These are phyloP conservation scores for Archocentrus centrarchus DNA, from an alignment of 2,113 vertebrate species.

Conservation along the genomic window DNA sequence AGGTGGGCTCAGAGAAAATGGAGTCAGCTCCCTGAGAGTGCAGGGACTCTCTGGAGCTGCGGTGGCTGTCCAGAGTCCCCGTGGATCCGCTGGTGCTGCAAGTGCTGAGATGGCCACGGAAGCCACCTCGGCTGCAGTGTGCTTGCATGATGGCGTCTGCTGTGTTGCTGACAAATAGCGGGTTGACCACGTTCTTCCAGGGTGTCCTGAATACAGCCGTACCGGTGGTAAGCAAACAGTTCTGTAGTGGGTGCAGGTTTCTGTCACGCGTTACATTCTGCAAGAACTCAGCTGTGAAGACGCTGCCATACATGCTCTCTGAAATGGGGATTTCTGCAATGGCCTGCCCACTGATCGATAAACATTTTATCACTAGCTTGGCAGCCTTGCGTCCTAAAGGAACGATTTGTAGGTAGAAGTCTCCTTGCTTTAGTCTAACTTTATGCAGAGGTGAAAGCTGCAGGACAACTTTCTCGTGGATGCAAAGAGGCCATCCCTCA, in stretches of 20 bases:
- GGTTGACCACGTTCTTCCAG: constrained; percentile 85
- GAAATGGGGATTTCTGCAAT: constrained; percentile 81
- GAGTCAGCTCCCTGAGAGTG: constrained; percentile 80
- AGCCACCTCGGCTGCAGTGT: constrained; percentile 53
- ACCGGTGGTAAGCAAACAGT: constrained; percentile 85
- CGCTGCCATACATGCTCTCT: constrained; percentile 83
- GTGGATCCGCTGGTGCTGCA: constrained; percentile 78
- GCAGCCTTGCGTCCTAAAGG: constrained; percentile 81
- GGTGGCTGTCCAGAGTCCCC: constrained; percentile 80
- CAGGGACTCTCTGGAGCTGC: constrained; percentile 80
- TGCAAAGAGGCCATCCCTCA: constrained; percentile 87
- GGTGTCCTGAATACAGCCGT: constrained; percentile 80
- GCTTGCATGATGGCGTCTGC: constrained; percentile 79
- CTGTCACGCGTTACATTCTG: constrained; percentile 82
- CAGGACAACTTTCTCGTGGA: constrained; percentile 85
- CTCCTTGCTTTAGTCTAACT: constrained; percentile 83
- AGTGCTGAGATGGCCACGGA: constrained; percentile 71
- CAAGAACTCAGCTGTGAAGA: constrained; percentile 86
- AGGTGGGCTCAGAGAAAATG: constrained; percentile 72
- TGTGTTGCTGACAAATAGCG: constrained; percentile 81
- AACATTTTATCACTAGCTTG: constrained; percentile 86
- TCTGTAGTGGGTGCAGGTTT: constrained; percentile 81
- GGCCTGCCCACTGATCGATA: constrained; percentile 81
- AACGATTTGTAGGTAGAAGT: constrained; percentile 87
- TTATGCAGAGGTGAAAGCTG: constrained; percentile 84